These are phyloP conservation scores for Poeciliopsis prolifica DNA, from an alignment of 2,113 vertebrate genomes.

Conservation along the genomic window DNA sequence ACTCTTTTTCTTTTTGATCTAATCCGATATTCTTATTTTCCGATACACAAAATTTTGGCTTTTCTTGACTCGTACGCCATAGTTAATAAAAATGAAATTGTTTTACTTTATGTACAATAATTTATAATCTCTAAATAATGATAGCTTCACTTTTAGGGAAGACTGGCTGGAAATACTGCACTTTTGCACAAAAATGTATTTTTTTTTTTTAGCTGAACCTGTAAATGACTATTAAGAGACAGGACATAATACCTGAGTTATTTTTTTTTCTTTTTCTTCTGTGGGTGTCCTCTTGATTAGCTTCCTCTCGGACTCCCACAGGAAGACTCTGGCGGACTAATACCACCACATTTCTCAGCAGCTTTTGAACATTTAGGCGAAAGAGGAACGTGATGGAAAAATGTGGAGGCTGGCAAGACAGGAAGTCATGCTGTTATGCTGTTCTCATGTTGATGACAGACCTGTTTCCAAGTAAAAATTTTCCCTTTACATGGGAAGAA, in stretches of 20 bases:
- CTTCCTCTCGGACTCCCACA: slow-evolving; percentile 38
- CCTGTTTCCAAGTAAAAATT: slow-evolving; percentile 29
- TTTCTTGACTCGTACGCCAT: too few relatives aligned
- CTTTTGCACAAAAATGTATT: too few relatives aligned
- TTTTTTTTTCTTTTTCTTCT: slow-evolving; percentile 38
- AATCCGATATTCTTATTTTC: too few relatives aligned
- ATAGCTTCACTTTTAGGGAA: too few relatives aligned
- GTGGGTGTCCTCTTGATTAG: slow-evolving; percentile 21
- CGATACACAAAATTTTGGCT: too few relatives aligned
- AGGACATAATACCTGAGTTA: slow-evolving; percentile 23
- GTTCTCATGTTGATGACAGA: slow-evolving; percentile 23
- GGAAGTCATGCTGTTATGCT: slow-evolving; percentile 28
- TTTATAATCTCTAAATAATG: too few relatives aligned
- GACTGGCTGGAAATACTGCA: too few relatives aligned
- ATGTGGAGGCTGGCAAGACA: background rate
- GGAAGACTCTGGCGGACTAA: slow-evolving; percentile 26
- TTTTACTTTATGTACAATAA: too few relatives aligned
- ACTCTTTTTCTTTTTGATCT: too few relatives aligned
- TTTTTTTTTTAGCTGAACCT: background rate
- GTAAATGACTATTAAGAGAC: slow-evolving; percentile 3
- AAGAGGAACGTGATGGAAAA: slow-evolving; percentile 18
- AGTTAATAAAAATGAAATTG: too few relatives aligned
- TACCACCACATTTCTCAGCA: slow-evolving; percentile 10
- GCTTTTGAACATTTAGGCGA: slow-evolving; percentile 31
- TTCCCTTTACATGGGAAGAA: slow-evolving; percentile 21